Conservation (phyloP, 2,113 vertebrate genomes). For the Heliornis fulica region DNA sequence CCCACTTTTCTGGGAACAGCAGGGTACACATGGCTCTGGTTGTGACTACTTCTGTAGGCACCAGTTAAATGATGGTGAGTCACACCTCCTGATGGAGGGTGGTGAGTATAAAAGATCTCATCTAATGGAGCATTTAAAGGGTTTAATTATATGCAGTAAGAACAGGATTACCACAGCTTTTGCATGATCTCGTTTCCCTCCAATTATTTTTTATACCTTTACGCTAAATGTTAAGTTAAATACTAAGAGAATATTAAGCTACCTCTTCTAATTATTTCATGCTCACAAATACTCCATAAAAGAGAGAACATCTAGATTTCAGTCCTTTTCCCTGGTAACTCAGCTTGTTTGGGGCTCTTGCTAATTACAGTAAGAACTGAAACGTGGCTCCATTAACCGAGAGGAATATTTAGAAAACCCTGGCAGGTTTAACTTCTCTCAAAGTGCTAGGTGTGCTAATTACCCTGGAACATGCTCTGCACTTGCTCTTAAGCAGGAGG, state of each 20-base stretch:
- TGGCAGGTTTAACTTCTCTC: not conserved
- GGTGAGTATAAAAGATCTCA: constrained; percentile 16
- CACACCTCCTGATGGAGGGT: not conserved
- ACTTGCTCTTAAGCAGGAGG: not conserved
- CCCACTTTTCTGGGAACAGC: constrained; percentile 10
- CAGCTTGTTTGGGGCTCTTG: not conserved
- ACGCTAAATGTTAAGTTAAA: not conserved
- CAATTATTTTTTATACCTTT: constrained; percentile 5
- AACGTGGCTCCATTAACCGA: not conserved
- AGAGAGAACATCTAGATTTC: not conserved
- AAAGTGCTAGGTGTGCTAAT: not conserved
- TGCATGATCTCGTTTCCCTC: not conserved
- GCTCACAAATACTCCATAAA: not conserved
- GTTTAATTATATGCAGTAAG: constrained; percentile 50
- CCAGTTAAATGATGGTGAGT: constrained; percentile 3
- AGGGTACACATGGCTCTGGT: not conserved
- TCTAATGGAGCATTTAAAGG: constrained; percentile 41
- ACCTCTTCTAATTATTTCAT: not conserved
- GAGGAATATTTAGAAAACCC: not conserved
- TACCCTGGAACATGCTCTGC: not conserved
- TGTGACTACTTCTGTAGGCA: not conserved
- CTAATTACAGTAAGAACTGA: not conserved
- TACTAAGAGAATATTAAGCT: not conserved
- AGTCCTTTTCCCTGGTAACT: not conserved
- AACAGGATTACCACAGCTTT: constrained; percentile 42